Conservation (phyloP, 2,888 invertebrate species). For the Leucophenga maculata region DNA sequence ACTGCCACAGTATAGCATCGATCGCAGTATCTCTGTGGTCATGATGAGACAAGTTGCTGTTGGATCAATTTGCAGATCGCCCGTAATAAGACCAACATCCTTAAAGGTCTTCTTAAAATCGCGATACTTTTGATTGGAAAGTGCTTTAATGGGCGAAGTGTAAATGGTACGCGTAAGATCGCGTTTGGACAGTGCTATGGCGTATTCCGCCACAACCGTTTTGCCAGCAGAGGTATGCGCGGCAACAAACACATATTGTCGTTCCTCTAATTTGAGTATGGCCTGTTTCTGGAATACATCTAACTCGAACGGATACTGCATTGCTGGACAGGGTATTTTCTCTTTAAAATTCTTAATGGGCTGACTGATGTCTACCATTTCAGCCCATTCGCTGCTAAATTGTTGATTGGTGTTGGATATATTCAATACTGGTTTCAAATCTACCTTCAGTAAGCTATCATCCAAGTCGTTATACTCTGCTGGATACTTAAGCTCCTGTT, state of each 20-base stretch:
- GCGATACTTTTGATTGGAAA: conserved; percentile 98
- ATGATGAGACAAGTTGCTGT: conserved; percentile 96
- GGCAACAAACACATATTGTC: conserved; percentile 97
- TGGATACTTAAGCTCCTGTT: conserved; percentile 35
- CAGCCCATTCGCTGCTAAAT: conserved; percentile 83
- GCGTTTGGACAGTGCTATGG: conserved; percentile 93
- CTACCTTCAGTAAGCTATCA: conserved; percentile 64
- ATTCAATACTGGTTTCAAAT: conserved; percentile 78
- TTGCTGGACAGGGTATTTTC: conserved; percentile 87
- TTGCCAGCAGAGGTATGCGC: conserved; percentile 99
- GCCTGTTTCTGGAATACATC: conserved; percentile 98
- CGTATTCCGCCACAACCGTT: conserved; percentile 99
- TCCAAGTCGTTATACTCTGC: conserved; percentile 63
- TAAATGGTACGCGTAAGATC: conserved; percentile 95
- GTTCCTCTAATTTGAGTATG: conserved; percentile 92
- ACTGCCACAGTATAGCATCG: conserved; percentile 96
- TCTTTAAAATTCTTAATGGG: conserved; percentile 87
- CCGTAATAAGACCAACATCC: conserved; percentile 94
- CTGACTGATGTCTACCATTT: conserved; percentile 85
- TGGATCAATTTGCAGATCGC: conserved; percentile 95
- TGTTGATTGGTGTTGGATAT: conserved; percentile 76
- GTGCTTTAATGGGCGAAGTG: conserved; percentile 98
- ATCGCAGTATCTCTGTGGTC: conserved; percentile 98
- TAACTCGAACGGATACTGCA: conserved; percentile 90
- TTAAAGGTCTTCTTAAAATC: conserved; percentile 95